These are phyloP conservation scores for Neuroterus valhalla DNA, from an alignment of 1,140 invertebrate species.

Conservation along the genomic window DNA sequence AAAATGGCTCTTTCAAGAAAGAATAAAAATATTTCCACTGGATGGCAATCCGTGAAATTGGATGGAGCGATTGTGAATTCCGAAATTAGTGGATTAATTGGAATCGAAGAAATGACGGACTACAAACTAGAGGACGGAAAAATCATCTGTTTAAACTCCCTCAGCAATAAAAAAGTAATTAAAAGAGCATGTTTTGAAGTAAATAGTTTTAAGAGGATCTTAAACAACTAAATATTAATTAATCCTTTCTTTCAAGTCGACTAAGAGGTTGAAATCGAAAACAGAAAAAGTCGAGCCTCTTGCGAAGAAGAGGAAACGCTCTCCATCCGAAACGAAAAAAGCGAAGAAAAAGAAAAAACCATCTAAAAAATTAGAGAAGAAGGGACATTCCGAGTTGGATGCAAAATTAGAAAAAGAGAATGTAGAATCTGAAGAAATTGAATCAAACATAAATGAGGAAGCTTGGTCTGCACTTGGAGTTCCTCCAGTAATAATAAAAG, in stretches of 20 bases:
- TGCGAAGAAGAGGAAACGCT: conserved; percentile 45
- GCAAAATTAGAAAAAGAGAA: conserved; percentile 39
- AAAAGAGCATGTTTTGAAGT: not conserved
- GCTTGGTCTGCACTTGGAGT: conserved; percentile 85
- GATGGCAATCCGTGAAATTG: conserved; percentile 77
- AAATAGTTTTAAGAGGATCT: not conserved
- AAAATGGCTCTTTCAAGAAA: conserved; percentile 34
- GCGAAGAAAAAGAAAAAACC: conserved; percentile 35
- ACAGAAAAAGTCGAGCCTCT: conserved; percentile 58
- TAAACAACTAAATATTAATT: conserved; percentile 39
- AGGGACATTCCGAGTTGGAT: conserved; percentile 31
- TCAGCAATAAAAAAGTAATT: conserved; percentile 45
- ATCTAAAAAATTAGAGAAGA: not conserved
- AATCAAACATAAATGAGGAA: conserved; percentile 72
- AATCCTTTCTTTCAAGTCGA: not conserved
- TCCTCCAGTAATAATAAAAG: conserved; percentile 82
- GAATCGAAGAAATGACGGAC: conserved; percentile 79
- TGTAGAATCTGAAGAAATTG: conserved; percentile 41
- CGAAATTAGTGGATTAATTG: conserved; percentile 77
- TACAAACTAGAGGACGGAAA: conserved; percentile 74
- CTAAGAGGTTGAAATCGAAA: conserved; percentile 59
- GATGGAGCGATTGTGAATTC: conserved; percentile 73
- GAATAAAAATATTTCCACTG: conserved; percentile 35
- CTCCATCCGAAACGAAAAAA: conserved; percentile 58
- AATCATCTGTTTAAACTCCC: conserved; percentile 48